These are phyloP conservation scores for Datnioides undecimradiatus DNA, from an alignment of 2,113 vertebrate genomes.

Conservation along the genomic window DNA sequence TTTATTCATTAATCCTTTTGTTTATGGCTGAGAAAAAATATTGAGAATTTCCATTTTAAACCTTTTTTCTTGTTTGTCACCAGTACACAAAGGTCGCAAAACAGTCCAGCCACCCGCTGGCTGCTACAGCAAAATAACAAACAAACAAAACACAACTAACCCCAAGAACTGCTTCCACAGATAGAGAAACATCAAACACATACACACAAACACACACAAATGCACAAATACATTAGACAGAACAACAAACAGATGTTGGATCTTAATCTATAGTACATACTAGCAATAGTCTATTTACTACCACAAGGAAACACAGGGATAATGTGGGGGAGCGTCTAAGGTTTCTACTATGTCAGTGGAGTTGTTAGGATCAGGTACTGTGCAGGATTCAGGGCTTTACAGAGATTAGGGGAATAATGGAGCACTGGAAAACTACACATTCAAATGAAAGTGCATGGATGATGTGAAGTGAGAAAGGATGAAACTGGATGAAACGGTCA, in stretches of 20 bases:
- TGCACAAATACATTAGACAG: constrained; percentile 60
- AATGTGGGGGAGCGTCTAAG: constrained; percentile 68
- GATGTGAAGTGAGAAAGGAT: constrained; percentile 61
- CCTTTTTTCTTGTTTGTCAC: not conserved
- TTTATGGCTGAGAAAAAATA: not conserved
- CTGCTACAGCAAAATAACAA: constrained; percentile 33
- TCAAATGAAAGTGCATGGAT: constrained; percentile 68
- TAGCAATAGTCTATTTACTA: constrained; percentile 51
- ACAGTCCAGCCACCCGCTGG: not conserved
- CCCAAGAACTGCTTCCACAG: constrained; percentile 16
- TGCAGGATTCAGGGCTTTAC: constrained; percentile 66
- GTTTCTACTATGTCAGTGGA: constrained; percentile 64
- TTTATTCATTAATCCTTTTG: constrained; percentile 10
- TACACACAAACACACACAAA: constrained; percentile 50
- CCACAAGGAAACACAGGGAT: constrained; percentile 59
- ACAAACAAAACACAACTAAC: not conserved
- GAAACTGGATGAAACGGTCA: constrained; percentile 58
- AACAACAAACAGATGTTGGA: constrained; percentile 72
- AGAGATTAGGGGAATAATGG: constrained; percentile 67
- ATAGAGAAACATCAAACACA: constrained; percentile 28
- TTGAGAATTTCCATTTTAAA: not conserved
- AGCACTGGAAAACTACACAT: constrained; percentile 65
- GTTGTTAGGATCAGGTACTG: constrained; percentile 60
- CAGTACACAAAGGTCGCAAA: not conserved
- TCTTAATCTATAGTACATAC: constrained; percentile 45